Base-by-base conservation (phyloP, 30 jellyfish, hydroid and myxozoan genomes). In the Aurelia aurita region DNA sequence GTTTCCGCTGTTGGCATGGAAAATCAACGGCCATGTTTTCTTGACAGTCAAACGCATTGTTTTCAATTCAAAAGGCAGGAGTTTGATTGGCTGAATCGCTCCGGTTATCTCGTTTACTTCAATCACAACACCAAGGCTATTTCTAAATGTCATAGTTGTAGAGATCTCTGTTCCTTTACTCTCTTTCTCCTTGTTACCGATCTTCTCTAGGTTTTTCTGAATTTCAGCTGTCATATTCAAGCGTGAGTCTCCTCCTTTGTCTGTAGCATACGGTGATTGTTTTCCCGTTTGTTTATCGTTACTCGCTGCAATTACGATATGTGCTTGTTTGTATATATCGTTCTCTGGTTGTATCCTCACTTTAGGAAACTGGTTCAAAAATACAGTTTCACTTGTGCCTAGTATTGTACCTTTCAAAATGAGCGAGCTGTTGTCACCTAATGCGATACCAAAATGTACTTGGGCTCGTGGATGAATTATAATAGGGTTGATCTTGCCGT, bases 21-120 rank as follows among this genome's bases (percentile, higher is more conserved):
- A 82, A 19, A 79, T 69, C 86, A 94, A 27, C 18, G 99, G 97
- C 97, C 96, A 84, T 3, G 98, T 63, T n/a, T 85, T 69, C 77
- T 74, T 61, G 18, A 94, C 92, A 8, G 90, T 51, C 34, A 89
- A 51, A 10, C 79, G 25, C 45, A 80, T 77, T 20, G 74, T 81
- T 39, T 82, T 69, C 29, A 55, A 76, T 78, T 85, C 66, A 69
- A 60, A 60, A 4, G 99, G 97, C 54, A 71, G 90, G 10, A 89
- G 71, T 35, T 32, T 67, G 27, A 85, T 66, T 51, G 98, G 96
- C 26, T 89, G 80, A 3, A 94, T 78, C 0, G 97, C 88, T 1
- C 98, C 99, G 23, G 97, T 89, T 21, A 94, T 84, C 69, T 94
- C 99, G 16, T 73, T 63, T 12, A 88, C 82, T 39, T 82, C 85